Evolutionary conservation across 2,797 vertebrate genomes (phyloP), one percentile per base, ranked within the genome.

Genomic region (Lemur catta): DNA sequence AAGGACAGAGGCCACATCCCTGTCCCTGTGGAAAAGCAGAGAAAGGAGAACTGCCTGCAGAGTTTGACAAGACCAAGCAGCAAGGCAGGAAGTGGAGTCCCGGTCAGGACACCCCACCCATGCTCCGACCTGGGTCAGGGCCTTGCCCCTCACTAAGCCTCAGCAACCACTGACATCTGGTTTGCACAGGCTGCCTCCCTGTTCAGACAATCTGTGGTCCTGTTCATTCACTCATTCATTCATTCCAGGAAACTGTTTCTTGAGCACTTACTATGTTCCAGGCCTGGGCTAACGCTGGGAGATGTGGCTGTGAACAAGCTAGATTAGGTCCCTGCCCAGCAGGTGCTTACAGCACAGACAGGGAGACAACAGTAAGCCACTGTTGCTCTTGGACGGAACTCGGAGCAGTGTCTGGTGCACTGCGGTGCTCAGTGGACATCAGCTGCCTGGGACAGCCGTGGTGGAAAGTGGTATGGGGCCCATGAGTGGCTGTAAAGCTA

Each of bases 391-490:
- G 22, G 24, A 17, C 11, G 1, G 80, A 80, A 30, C 41, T 35
- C 4, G 20, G 72, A 48, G 14, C 89, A 2, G 3, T 1, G 22
- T 17, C 69, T 17, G 38, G 52, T 28, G 81, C n/a, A 2, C 7
- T 30, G 20, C 1, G 0, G 52, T 35, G 35, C 59, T 18, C 38
- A 4, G 7, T 1, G 67, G 20, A 11, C 3, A 1, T 1, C 6
- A 18, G 55, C 48, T 20, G 15, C 12, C 0, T 3, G 6, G 65
- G 55, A 15, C 55, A 26, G 33, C 55, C 9, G 22, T 13, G 24
- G 15, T 7, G 11, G 24, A 52, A 12, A 8, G 33, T 0, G 15
- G 35, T 11, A 2, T 38, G 59, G 24, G 15, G 18, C 38, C 57
- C 1, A 46, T 10, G 35, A 76, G 46, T n/a, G 3, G 6, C 52